Evolutionary conservation across 2,113 vertebrate genomes (phyloP), one percentile per base, ranked within the genome.

Genomic region (Podarcis raffonei): DNA sequence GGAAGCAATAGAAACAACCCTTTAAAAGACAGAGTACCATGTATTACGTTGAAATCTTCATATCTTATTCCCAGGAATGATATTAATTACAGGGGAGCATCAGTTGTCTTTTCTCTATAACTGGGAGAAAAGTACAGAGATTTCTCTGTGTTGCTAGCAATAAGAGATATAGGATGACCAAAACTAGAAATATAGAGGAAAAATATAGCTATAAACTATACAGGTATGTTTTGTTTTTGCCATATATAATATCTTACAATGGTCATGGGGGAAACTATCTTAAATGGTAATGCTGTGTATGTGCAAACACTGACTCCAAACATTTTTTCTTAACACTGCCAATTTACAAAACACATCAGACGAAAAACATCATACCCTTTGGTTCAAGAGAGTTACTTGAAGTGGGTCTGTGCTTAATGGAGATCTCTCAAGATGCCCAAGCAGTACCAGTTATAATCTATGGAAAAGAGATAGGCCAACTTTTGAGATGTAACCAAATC

Each of bases 1-100:
- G 89, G 91, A 94, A 93, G 93, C 95, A 95, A 87, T 79, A 89
- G 92, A 93, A 94, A 77, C 87, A 90, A 94, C 93, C 87, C 95
- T 95, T 95, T 87, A 89, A 94, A 92, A 91, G 88, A 88, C 89
- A 92, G 84, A 84, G 92, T 94, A 90, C 76, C 92, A 76, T 77
- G 91, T 87, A 93, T 95, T 91, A 86, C 84, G 91, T 87, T 80
- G 83, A 95, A 96, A 81, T 42, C 71, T 85, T 83, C 62, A 85
- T 92, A 83, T 92, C 95, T 94, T 93, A 91, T 89, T 93, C 59
- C 93, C 93, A 90, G 89, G 91, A 93, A 30, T 79, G 77, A 23
- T 88, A 90, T 83, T 91, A 69, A 90, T 87, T 93, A 91, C 89
- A 89, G 74, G 71, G 20, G 85, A 94, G 53, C 66, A 81, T 88